Conservation (phyloP, 2,888 invertebrate species). For the Dicyrtomina minuta region DNA sequence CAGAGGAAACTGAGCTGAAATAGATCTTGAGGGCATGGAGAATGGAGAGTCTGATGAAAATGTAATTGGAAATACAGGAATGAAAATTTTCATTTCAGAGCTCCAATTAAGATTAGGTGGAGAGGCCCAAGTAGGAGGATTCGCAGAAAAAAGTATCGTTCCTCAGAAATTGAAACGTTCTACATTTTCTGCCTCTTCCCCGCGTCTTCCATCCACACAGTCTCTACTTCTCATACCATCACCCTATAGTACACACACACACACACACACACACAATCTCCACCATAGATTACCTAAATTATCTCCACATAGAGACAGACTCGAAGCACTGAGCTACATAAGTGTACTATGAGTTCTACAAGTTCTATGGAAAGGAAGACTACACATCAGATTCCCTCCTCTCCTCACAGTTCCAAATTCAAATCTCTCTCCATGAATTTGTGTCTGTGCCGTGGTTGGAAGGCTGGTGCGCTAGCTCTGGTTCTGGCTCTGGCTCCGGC, state of each 20-base stretch:
- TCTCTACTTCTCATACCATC: not conserved
- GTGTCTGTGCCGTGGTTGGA: too few species aligned
- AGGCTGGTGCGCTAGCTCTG: not conserved
- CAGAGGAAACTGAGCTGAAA: slow-evolving; percentile 25
- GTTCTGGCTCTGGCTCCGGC: too few species aligned
- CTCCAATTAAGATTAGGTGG: slow-evolving; percentile 41
- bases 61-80: slow-evolving; percentile 45
- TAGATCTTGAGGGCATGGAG: slow-evolving; percentile 39
- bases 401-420: too few species aligned
- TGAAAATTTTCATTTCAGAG: slow-evolving; percentile 42
- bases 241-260: not conserved
- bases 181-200: too few species aligned
- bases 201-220: too few species aligned
- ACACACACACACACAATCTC: not conserved
- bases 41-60: slow-evolving; percentile 37
- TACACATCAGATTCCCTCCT: not conserved
- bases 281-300: too few species aligned
- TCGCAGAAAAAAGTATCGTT: slow-evolving; percentile 19
- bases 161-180: slow-evolving; percentile 12
- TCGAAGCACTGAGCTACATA: too few species aligned
- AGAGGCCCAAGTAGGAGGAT: slow-evolving; percentile 7
- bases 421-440: too few species aligned
- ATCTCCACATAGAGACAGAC: too few species aligned
- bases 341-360: too few species aligned
- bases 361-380: not conserved